Percentiles rank a stretch among this genome's conserved stretches.
phyloP scores from a whole-genome alignment of 1,140 invertebrate genomes.

The Zaprionus ghesquierei region DNA sequence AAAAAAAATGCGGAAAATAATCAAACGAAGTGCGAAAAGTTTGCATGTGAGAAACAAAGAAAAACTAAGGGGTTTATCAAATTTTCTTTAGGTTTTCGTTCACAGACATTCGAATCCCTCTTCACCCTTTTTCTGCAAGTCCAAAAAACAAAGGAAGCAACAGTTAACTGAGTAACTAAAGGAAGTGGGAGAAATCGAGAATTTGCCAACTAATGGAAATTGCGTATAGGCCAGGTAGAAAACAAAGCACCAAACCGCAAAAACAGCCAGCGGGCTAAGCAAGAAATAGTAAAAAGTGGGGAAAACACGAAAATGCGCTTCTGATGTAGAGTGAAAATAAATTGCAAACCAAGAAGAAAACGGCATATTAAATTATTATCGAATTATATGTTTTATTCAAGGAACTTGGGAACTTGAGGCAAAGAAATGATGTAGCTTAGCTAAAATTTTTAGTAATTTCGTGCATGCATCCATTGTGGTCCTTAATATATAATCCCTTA shows the following conservation, averaged over 20 bases:
- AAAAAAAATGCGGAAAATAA: constrained; percentile 14
- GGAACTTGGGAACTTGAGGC: background rate
- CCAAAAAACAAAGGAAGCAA: constrained; percentile 21
- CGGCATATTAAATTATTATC: background rate
- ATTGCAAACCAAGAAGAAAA: background rate
- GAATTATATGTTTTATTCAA: background rate
- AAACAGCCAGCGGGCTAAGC: background rate
- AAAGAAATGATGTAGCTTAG: background rate
- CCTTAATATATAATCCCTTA: constrained; percentile 26
- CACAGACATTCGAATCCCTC: background rate
- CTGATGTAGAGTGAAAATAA: background rate
- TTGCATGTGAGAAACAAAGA: background rate
- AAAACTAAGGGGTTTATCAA: constrained; percentile 3
- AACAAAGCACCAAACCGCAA: background rate
- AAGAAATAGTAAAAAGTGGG: background rate
- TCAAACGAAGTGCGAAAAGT: background rate
- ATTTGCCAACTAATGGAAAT: constrained; percentile 55
- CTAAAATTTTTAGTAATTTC: constrained; percentile 18
- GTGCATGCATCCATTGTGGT: constrained; percentile 16
- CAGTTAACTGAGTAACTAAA: constrained; percentile 1
- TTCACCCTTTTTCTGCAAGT: background rate
- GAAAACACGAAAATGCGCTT: background rate
- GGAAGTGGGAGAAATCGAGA: constrained; percentile 6
- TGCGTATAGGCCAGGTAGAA: constrained; percentile 14
- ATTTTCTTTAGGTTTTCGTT: background rate